phyloP scores from a whole-genome alignment of 2,113 vertebrate species.

The Hyaena hyaena region DNA sequence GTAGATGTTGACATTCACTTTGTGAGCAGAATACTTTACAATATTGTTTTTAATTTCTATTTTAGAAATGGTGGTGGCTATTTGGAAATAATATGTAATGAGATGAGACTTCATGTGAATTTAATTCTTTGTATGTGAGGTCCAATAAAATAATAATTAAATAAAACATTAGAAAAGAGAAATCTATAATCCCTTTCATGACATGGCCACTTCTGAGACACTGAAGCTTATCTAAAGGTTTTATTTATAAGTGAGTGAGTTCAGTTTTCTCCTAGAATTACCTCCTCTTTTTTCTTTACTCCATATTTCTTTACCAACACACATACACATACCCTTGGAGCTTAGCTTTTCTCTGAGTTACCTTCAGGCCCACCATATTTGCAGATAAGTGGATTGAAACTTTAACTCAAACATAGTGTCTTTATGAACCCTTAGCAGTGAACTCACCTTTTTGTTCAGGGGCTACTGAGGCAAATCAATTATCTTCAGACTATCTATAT shows the following conservation, averaged over 20 bases:
- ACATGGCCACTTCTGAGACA: neutral
- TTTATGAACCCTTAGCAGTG: neutral
- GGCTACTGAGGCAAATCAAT: neutral
- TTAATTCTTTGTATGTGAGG: neutral
- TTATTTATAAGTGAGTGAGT: neutral
- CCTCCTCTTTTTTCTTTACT: neutral
- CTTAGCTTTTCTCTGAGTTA: neutral
- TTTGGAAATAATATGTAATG: neutral
- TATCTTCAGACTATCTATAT: neutral
- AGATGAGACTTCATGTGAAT: neutral
- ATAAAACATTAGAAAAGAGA: neutral
- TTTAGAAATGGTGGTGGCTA: neutral
- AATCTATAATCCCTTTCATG: neutral
- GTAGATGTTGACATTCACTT: neutral
- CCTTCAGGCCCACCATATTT: neutral
- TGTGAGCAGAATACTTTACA: neutral
- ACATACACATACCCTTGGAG: neutral
- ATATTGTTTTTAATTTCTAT: neutral
- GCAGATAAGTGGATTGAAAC: neutral
- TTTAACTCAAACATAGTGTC: neutral
- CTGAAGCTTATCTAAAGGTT: neutral
- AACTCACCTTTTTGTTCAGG: neutral
- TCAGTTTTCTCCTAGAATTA: neutral
- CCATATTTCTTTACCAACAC: neutral
- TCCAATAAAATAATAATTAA: neutral